A percentile compares a stretch with the other conserved stretches of the same genome.
Conservation (phyloP, 2,797 vertebrate species). For the Geotrypetes seraphini region DNA sequence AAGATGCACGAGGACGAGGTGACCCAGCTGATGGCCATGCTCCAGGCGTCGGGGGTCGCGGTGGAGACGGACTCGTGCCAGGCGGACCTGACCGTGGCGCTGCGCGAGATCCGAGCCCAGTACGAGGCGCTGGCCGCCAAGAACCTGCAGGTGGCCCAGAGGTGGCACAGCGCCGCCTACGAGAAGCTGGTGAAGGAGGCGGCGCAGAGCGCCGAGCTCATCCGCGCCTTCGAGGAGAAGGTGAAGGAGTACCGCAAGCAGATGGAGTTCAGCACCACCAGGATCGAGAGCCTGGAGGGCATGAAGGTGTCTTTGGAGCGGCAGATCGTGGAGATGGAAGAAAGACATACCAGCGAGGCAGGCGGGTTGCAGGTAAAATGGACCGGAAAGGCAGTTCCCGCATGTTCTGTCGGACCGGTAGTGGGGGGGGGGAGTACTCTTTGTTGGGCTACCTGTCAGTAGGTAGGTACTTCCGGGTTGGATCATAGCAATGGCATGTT, state of each 20-base stretch:
- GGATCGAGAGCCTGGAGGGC: conserved; percentile 83
- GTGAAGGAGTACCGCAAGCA: conserved; percentile 85
- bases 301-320: conserved; percentile 86
- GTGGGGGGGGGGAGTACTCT: too few relatives aligned
- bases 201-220: conserved; percentile 72
- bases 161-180: conserved; percentile 92
- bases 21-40: conserved; percentile 71
- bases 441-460: too few relatives aligned
- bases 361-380: conserved; percentile 73
- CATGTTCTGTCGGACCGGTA: too few relatives aligned
- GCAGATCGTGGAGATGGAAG: conserved; percentile 87
- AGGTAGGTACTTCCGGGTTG: too few relatives aligned
- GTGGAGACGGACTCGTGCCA: conserved; percentile 75
- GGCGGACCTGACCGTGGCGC: conserved; percentile 78
- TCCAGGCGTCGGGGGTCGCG: conserved; percentile 69
- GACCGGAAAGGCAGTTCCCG: too few relatives aligned
- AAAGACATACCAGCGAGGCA: conserved; percentile 71
- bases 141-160: conserved; percentile 89
- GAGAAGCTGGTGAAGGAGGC: conserved; percentile 80
- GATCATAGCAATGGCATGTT: too few relatives aligned
- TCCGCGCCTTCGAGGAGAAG: conserved; percentile 80
- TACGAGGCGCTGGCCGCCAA: conserved; percentile 85
- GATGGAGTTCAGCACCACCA: conserved; percentile 83
- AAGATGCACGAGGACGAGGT: conserved; percentile 85
- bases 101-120: conserved; percentile 84